These are phyloP conservation scores for Temnothorax longispinosus DNA, from an alignment of 1,140 invertebrate species.

Conservation along the genomic window DNA sequence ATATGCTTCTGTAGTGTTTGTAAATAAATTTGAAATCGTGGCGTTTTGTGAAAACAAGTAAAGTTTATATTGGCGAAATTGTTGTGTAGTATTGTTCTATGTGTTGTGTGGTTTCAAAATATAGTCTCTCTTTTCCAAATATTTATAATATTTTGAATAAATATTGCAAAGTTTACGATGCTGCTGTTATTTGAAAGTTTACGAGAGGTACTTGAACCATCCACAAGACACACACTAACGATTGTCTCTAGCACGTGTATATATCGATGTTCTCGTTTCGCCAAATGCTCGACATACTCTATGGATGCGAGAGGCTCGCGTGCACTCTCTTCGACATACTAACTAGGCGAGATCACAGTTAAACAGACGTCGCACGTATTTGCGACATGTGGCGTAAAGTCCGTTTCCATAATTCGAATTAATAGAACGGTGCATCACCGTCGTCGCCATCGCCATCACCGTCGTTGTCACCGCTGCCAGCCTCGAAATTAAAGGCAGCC, in stretches of 20 bases:
- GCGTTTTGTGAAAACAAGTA: not conserved
- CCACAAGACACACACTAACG: not conserved
- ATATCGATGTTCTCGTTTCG: slow-evolving; percentile 26
- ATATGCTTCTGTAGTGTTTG: not conserved
- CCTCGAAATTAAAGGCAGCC: slow-evolving; percentile 60
- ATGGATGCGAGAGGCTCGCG: not conserved
- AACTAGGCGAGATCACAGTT: slow-evolving; percentile 60
- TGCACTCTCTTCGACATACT: not conserved
- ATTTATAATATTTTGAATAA: slow-evolving; percentile 26
- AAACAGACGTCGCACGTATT: slow-evolving; percentile 61
- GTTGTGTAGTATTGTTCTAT: not conserved
- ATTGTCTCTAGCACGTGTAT: not conserved
- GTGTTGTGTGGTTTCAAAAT: not conserved
- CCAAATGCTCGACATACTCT: not conserved
- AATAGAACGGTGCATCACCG: slow-evolving; percentile 58
- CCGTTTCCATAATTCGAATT: slow-evolving; percentile 61
- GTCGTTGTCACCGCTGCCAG: not conserved
- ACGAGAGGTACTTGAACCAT: not conserved
- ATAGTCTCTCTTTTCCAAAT: not conserved
- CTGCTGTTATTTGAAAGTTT: not conserved
- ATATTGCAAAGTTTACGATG: not conserved
- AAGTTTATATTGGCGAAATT: slow-evolving; percentile 2
- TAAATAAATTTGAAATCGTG: not conserved
- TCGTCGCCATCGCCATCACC: not conserved
- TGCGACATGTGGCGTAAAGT: slow-evolving; percentile 32